Percentiles rank a stretch among this genome's conserved stretches.
These are phyloP conservation scores for Limnothrissa miodon DNA, from an alignment of 2,113 vertebrate species.

Conservation along the genomic window DNA sequence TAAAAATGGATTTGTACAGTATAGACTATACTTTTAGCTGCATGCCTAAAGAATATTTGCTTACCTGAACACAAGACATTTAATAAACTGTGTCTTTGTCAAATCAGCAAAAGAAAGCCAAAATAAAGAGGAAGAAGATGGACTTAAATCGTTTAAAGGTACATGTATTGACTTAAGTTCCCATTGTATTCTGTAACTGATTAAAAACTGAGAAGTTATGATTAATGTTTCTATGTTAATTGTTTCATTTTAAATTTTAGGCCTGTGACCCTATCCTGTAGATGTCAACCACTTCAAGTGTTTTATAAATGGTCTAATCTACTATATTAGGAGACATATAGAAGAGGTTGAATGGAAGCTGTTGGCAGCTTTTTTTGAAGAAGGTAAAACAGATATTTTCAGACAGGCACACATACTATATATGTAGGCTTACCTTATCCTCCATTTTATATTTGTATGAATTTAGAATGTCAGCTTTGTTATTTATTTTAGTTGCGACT, in stretches of 20 bases:
- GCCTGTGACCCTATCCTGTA: neutral
- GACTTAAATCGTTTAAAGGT: conserved; percentile 22
- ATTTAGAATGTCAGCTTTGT: neutral
- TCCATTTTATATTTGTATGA: neutral
- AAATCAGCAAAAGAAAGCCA: neutral
- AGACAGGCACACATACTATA: too few species aligned
- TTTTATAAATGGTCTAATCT: too few species aligned
- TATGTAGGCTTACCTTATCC: too few species aligned
- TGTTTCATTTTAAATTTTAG: neutral
- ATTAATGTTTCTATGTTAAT: neutral
- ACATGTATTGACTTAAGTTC: conserved; percentile 3
- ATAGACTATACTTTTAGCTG: too few species aligned
- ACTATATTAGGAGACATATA: too few species aligned
- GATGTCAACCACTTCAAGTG: too few species aligned
- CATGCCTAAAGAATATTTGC: too few species aligned
- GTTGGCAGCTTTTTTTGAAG: neutral
- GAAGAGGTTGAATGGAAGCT: too few species aligned
- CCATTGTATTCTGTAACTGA: neutral
- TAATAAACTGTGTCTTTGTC: neutral
- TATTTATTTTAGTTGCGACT: neutral
- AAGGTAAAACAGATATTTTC: too few species aligned
- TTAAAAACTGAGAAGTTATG: neutral
- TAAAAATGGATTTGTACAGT: too few species aligned
- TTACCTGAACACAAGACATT: too few species aligned
- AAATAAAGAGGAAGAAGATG: neutral